Percentiles rank a stretch among this genome's conserved stretches.
These are phyloP conservation scores for Vollenhovia emeryi DNA, from an alignment of 1,140 invertebrate species.

Conservation along the genomic window DNA sequence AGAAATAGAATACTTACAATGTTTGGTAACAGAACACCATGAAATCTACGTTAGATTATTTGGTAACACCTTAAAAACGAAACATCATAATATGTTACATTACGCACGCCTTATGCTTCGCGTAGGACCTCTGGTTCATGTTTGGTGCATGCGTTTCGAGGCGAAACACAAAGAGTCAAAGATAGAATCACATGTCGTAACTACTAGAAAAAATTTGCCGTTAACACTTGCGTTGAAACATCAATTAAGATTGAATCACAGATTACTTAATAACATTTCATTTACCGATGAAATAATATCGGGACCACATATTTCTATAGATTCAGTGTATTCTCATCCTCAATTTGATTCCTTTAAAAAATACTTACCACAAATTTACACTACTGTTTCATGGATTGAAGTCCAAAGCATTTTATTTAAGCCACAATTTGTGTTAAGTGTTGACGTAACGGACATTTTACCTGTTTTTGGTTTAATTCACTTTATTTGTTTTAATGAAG, in stretches of 20 bases:
- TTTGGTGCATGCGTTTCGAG: not conserved
- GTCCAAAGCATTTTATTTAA: conserved; percentile 24
- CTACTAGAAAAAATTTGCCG: conserved; percentile 15
- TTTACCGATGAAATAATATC: not conserved
- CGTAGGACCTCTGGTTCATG: not conserved
- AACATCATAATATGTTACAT: conserved; percentile 23
- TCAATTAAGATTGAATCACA: conserved; percentile 8
- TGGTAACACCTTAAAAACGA: not conserved
- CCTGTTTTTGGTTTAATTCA: not conserved
- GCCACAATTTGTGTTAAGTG: conserved; percentile 1
- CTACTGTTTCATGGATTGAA: conserved; percentile 14
- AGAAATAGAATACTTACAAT: conserved; percentile 9
- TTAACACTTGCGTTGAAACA: not conserved
- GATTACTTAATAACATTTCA: conserved; percentile 6
- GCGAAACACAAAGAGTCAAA: not conserved
- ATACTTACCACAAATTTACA: not conserved
- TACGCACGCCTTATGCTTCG: conserved; percentile 3
- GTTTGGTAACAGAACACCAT: conserved; percentile 8
- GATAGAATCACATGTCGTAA: conserved; percentile 20
- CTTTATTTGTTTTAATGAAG: not conserved
- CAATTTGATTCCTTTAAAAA: not conserved
- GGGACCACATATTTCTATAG: not conserved
- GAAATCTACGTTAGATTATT: conserved; percentile 21
- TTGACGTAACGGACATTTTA: not conserved
- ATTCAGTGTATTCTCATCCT: not conserved